These are phyloP conservation scores for Sander vitreus DNA, from an alignment of 2,113 vertebrate species.

Conservation along the genomic window DNA sequence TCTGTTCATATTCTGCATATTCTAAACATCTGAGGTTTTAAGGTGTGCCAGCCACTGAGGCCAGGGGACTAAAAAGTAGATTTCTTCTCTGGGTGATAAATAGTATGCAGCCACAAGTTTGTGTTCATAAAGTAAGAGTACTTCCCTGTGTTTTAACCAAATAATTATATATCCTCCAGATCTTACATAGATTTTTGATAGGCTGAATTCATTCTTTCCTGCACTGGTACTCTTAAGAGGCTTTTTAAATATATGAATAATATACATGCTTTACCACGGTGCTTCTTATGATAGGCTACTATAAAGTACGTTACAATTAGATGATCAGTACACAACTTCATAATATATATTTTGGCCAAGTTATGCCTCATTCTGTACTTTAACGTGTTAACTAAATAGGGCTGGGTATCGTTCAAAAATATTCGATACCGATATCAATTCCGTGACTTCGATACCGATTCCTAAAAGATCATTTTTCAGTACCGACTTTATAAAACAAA, in stretches of 20 bases:
- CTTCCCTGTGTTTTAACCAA: neutral
- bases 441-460: too few relatives aligned
- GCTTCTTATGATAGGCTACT: neutral
- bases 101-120: neutral
- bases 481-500: too few relatives aligned
- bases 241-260: neutral
- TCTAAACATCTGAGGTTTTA: neutral
- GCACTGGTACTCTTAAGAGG: neutral
- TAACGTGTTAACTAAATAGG: neutral
- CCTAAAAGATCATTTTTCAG: too few relatives aligned
- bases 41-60: neutral
- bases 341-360: neutral
- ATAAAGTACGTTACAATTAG: neutral
- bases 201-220: neutral
- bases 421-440: too few relatives aligned
- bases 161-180: constrained; percentile 2
- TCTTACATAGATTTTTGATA: neutral
- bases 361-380: neutral
- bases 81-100: neutral
- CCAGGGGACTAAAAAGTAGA: neutral
- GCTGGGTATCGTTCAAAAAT: too few relatives aligned
- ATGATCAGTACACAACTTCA: neutral
- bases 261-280: neutral
- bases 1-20: constrained; percentile 8
- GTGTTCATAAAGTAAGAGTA: neutral